Conservation (phyloP, 1,140 invertebrate genomes). For the Zaprionus ornatus region DNA sequence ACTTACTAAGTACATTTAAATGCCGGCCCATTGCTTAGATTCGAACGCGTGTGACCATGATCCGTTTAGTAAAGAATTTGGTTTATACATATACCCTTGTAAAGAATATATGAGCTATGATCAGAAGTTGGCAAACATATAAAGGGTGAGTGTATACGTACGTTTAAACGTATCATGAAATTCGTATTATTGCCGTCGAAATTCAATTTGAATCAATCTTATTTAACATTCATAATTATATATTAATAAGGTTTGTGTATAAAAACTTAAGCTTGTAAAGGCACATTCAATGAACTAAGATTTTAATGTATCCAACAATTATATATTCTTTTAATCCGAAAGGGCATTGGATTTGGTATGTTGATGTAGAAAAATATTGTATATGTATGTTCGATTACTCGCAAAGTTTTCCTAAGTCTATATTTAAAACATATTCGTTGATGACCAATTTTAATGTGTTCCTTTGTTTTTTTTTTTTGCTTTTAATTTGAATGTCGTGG, state of each 20-base stretch:
- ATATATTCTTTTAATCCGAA: too few relatives aligned
- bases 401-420: background rate
- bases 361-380: background rate
- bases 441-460: slow-evolving; percentile 23
- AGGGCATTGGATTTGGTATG: background rate
- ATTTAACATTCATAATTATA: too few relatives aligned
- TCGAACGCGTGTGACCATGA: slow-evolving; percentile 48
- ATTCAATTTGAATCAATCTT: too few relatives aligned
- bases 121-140: background rate
- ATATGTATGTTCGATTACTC: background rate
- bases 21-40: slow-evolving; percentile 28
- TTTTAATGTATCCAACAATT: too few relatives aligned
- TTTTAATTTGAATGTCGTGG: slow-evolving; percentile 68
- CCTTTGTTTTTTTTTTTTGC: slow-evolving; percentile 43
- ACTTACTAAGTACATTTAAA: slow-evolving; percentile 13
- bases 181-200: too few relatives aligned
- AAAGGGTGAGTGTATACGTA: background rate
- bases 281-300: too few relatives aligned
- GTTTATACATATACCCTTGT: slow-evolving; percentile 25
- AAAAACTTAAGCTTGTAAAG: too few relatives aligned
- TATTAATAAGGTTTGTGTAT: too few relatives aligned
- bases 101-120: background rate
- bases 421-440: slow-evolving; percentile 12
- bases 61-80: slow-evolving; percentile 41
- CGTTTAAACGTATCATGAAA: too few relatives aligned